Evolutionary conservation across 2,888 invertebrate species (phyloP), one percentile per base, ranked within the genome.

Genomic region (Erannis defoliaria): DNA sequence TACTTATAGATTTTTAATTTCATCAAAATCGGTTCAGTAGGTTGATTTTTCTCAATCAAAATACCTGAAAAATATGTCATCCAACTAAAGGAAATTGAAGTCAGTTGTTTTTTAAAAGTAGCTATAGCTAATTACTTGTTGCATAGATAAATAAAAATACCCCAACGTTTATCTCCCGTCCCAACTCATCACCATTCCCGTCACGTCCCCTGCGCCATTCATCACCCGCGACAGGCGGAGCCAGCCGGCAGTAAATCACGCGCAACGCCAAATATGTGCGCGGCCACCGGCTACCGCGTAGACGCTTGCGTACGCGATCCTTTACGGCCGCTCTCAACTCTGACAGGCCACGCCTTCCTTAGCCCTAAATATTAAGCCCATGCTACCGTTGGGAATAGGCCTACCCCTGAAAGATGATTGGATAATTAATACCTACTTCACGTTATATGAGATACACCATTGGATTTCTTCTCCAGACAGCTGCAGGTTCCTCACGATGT

Each of bases 201-300:
- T 26, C 58, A 58, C 38, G 53, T n/a, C 1, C 9, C 10, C 16
- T 70, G 71, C 75, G 67, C 64, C 74, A 79, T 88, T 74, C 74
- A 84, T 87, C 86, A 85, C 77, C 58, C 45, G 37, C 54, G 86
- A 86, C 88, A 86, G 86, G 85, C 84, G 87, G 82, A 73, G 84
- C 77, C 74, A 80, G 74, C 67, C 46, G 62, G 66, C 59, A 66
- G 77, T 89, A 86, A 86, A 85, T 88, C 81, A 85, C 78, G 80
- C 50, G n/a, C 18, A 37, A 29, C 29, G 29, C 57, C 50, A 29
- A 26, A 50, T 35, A 26, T 26, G 50, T 33, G 50, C 40, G 23
- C 16, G 46, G 31, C 31, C 46, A 19, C 46, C 46, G 46, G 6
- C n/a, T n/a, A 1, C 23, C 23, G n/a, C 23, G 43, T 14, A 26